phyloP scores from a whole-genome alignment of 2,113 vertebrate species.

The Struthio camelus region DNA sequence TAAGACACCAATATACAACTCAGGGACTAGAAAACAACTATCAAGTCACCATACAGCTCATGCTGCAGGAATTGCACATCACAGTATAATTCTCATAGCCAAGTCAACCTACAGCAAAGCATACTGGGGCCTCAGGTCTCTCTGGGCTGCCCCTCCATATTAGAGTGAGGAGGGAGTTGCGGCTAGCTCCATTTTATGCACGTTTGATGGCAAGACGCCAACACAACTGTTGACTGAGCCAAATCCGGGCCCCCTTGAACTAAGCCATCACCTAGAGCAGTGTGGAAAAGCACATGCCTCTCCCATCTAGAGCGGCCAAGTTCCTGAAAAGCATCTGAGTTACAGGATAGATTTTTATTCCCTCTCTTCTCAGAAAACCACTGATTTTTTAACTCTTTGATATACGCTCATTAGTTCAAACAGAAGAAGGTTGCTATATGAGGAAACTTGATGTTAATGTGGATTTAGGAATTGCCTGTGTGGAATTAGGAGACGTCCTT shows the following conservation, averaged over 20 bases:
- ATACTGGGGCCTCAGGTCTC: neutral
- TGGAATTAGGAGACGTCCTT: neutral
- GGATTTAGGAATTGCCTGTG: no score
- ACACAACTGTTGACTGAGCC: conserved; percentile 56
- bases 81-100: neutral
- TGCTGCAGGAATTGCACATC: neutral
- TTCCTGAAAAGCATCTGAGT: conserved; percentile 66
- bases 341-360: neutral
- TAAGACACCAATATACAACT: conserved; percentile 16
- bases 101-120: neutral
- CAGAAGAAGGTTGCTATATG: neutral
- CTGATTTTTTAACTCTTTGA: conserved; percentile 12
- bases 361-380: neutral
- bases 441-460: neutral
- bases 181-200: conserved; percentile 69
- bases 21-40: neutral
- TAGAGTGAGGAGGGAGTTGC: conserved; percentile 14
- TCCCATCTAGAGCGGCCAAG: conserved; percentile 31
- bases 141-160: conserved; percentile 30
- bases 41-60: neutral
- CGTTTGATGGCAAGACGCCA: conserved; percentile 52
- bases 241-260: conserved; percentile 66
- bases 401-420: neutral
- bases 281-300: conserved; percentile 63
- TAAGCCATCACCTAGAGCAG: conserved; percentile 63